These are phyloP conservation scores for Lordiphosa clarofinis DNA, from an alignment of 1,140 invertebrate genomes.

Conservation along the genomic window DNA sequence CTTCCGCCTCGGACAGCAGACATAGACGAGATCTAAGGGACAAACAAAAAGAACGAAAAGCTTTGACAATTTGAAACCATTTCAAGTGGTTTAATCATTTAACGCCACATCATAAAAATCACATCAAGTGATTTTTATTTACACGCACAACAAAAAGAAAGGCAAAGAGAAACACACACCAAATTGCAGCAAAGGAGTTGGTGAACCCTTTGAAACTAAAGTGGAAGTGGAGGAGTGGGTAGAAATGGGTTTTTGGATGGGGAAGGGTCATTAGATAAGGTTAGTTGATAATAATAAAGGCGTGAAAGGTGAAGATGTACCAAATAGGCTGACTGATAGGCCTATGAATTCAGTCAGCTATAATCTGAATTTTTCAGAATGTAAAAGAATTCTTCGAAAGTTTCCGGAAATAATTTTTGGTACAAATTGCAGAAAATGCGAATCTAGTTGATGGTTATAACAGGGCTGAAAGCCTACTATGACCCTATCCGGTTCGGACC, in stretches of 20 bases:
- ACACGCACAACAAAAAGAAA: conserved; percentile 54
- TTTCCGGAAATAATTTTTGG: too few species aligned
- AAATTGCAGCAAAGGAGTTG: conserved; percentile 4
- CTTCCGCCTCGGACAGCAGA: conserved; percentile 45
- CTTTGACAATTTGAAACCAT: conserved; percentile 72
- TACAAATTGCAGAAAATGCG: too few species aligned
- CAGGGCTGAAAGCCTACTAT: too few species aligned
- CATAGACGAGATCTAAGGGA: conserved; percentile 26
- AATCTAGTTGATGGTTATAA: too few species aligned
- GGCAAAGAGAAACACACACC: conserved; percentile 13
- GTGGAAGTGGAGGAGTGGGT: background rate
- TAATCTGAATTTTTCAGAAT: too few species aligned
- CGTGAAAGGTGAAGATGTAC: background rate
- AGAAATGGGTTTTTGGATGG: background rate
- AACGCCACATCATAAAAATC: conserved; percentile 78
- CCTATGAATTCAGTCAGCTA: too few species aligned
- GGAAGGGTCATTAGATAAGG: background rate
- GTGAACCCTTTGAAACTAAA: conserved; percentile 60
- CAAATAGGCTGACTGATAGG: too few species aligned
- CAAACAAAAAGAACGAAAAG: conserved; percentile 6
- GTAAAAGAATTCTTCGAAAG: too few species aligned
- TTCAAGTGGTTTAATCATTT: conserved; percentile 78
- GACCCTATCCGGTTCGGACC: too few species aligned
- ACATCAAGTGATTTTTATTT: conserved; percentile 76
- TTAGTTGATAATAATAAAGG: conserved; percentile 5